Percentiles rank a stretch among this genome's conserved stretches.
Conservation (phyloP, 2,797 vertebrate species). For the Florisuga fusca region DNA sequence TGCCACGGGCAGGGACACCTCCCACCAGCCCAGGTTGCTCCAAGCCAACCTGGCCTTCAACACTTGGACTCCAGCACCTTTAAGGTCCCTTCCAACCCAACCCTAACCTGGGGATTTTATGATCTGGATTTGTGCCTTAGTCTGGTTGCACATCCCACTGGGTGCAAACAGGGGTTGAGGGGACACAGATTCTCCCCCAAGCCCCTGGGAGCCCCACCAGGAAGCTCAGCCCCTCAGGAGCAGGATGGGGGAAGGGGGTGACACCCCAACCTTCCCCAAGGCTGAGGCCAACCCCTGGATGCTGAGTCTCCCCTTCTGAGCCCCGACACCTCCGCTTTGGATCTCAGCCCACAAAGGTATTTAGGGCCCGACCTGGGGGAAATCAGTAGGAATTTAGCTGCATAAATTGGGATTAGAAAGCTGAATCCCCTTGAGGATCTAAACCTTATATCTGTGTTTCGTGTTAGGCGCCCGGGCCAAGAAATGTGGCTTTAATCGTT, state of each 20-base stretch:
- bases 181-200: accelerated
- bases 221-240: accelerated
- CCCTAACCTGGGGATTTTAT: too few relatives aligned
- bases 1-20: too few relatives aligned
- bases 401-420: constrained; percentile 68
- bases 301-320: neutral
- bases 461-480: constrained; percentile 51
- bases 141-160: too few relatives aligned
- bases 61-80: too few relatives aligned
- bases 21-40: too few relatives aligned
- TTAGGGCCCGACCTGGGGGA: constrained; percentile 56
- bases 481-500: constrained; percentile 68
- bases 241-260: neutral
- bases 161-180: neutral
- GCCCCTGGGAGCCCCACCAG: neutral
- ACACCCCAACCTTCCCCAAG: neutral
- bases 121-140: neutral
- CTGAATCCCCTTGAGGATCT: constrained; percentile 8
- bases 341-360: neutral
- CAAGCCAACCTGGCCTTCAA: too few relatives aligned
- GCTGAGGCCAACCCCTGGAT: neutral
- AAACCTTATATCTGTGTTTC: constrained; percentile 48
- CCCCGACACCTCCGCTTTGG: constrained; percentile 3
- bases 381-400: constrained; percentile 70
- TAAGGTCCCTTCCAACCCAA: too few relatives aligned